A percentile compares a stretch with the other conserved stretches of the same genome.
Conservation (phyloP, 2,888 invertebrate species). For the Strigamia transsilvanica region DNA sequence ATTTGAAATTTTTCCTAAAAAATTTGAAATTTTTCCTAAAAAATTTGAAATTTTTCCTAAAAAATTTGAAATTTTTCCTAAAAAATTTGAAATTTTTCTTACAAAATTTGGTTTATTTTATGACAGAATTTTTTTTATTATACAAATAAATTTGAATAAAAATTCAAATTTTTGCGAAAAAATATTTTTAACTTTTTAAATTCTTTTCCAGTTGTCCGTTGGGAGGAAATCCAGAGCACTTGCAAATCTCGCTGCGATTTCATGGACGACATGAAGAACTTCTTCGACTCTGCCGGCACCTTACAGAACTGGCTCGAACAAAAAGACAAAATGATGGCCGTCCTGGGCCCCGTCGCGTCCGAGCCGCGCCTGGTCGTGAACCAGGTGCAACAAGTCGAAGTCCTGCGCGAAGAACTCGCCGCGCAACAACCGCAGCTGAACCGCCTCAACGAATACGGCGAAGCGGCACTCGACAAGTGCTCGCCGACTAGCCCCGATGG, state of each 20-base stretch:
- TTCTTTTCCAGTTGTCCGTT: constrained; percentile 66
- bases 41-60: no score
- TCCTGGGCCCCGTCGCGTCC: constrained; percentile 93
- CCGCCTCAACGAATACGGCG: constrained; percentile 82
- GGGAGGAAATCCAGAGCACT: constrained; percentile 85
- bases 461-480: constrained; percentile 73
- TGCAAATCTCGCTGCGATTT: constrained; percentile 74
- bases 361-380: constrained; percentile 95
- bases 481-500: constrained; percentile 71
- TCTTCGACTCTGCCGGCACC: constrained; percentile 87
- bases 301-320: constrained; percentile 86
- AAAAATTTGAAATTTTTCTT: no score
- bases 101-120: no score
- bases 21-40: no score
- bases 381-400: constrained; percentile 85
- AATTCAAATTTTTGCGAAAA: no score
- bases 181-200: no score
- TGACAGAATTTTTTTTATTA: no score
- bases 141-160: no score
- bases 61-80: no score
- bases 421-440: constrained; percentile 89
- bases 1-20: no score
- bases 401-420: constrained; percentile 92
- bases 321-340: constrained; percentile 95
- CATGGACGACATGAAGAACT: constrained; percentile 87